Evolutionary conservation across 2,888 invertebrate genomes (phyloP).

Genomic region (Lithosia quadra): DNA sequence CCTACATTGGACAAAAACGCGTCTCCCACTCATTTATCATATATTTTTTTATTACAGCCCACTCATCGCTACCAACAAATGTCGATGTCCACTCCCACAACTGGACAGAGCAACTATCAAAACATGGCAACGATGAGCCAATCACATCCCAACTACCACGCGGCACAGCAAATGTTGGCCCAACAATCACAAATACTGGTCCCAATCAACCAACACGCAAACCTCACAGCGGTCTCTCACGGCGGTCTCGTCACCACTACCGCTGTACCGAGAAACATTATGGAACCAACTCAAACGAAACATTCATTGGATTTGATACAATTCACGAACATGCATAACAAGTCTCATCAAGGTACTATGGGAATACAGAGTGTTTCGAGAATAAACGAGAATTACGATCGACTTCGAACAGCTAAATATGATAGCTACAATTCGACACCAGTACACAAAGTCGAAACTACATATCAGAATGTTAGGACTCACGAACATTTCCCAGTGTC

Average conservation of each 20-base stretch:
- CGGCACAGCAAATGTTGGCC: slow-evolving; percentile 47
- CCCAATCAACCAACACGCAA: slow-evolving; percentile 54
- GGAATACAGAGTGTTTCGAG: slow-evolving; percentile 70
- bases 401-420: slow-evolving; percentile 66
- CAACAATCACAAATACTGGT: slow-evolving; percentile 52
- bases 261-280: slow-evolving; percentile 66
- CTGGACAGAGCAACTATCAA: slow-evolving; percentile 69
- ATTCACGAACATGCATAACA: slow-evolving; percentile 69
- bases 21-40: no score
- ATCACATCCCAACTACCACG: slow-evolving; percentile 71
- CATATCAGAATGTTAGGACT: slow-evolving; percentile 73
- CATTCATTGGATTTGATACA: slow-evolving; percentile 76
- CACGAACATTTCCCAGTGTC: slow-evolving; percentile 71
- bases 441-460: slow-evolving; percentile 68
- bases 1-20: background rate
- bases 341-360: slow-evolving; percentile 59
- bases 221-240: slow-evolving; percentile 57
- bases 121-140: slow-evolving; percentile 78
- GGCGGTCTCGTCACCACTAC: slow-evolving; percentile 60
- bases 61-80: slow-evolving; percentile 78
- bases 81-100: slow-evolving; percentile 77
- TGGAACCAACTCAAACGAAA: slow-evolving; percentile 71
- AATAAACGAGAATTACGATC: slow-evolving; percentile 71
- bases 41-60: slow-evolving; percentile 62
- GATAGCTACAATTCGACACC: slow-evolving; percentile 70